Conservation (phyloP, 2,113 vertebrate species). For the Carettochelys insculpta region DNA sequence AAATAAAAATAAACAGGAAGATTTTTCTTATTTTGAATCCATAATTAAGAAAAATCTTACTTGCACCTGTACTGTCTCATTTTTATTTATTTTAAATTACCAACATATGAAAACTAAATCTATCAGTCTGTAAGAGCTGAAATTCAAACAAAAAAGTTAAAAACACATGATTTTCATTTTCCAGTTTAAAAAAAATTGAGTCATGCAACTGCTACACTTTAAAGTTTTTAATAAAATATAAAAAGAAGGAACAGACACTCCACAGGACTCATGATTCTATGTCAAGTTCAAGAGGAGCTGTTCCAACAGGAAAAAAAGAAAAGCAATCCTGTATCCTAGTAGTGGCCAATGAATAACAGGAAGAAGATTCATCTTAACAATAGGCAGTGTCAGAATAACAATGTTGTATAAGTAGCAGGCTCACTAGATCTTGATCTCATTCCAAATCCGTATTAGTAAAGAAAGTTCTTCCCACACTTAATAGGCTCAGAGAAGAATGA, state of each 20-base stretch:
- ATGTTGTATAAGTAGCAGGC: neutral
- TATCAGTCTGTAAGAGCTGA: neutral
- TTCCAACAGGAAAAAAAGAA: neutral
- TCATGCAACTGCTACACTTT: neutral
- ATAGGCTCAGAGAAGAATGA: neutral
- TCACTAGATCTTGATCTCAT: neutral
- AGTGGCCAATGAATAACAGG: neutral
- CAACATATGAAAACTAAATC: neutral
- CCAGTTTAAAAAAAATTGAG: neutral
- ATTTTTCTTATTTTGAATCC: neutral
- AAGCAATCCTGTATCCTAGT: neutral
- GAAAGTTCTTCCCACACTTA: neutral
- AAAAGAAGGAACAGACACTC: neutral
- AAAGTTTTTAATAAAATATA: neutral
- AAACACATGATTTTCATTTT: neutral
- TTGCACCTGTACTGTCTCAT: neutral
- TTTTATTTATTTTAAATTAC: neutral
- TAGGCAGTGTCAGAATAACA: neutral
- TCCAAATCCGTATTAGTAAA: neutral
- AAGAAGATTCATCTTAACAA: neutral
- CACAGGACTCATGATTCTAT: neutral
- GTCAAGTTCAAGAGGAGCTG: neutral
- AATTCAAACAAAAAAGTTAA: neutral
- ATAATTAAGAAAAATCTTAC: neutral
- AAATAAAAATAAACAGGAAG: neutral